A percentile compares a stretch with the other conserved stretches of the same genome.
Conservation (phyloP, 2,797 vertebrate species). For the Urosaurus nigricauda region DNA sequence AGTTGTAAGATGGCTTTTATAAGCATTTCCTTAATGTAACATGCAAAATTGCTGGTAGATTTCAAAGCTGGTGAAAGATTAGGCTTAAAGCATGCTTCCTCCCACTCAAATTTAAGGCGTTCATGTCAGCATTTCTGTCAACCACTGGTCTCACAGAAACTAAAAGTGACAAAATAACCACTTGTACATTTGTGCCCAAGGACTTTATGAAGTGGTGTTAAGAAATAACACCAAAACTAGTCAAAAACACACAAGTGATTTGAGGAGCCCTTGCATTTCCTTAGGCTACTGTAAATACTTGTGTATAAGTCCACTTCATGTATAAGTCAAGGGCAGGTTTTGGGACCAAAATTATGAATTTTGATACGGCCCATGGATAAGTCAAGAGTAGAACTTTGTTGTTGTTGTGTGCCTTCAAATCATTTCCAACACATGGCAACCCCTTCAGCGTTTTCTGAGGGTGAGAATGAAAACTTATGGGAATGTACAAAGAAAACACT, state of each 20-base stretch:
- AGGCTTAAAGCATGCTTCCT: neutral
- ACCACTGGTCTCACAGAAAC: neutral
- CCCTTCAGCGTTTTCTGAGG: too few species aligned
- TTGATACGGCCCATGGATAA: too few species aligned
- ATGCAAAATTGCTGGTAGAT: neutral
- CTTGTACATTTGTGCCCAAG: neutral
- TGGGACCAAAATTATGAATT: too few species aligned
- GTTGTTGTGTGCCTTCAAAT: too few species aligned
- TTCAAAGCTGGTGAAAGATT: neutral
- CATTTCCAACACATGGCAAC: too few species aligned
- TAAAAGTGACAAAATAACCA: neutral
- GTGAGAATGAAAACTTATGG: too few species aligned
- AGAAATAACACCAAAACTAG: neutral
- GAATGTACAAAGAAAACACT: too few species aligned
- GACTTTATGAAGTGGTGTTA: neutral
- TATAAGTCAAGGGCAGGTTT: too few species aligned
- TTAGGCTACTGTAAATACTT: neutral
- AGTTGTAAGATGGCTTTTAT: neutral
- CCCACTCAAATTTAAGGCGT: neutral
- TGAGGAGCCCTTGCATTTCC: neutral
- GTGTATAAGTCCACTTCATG: too few species aligned
- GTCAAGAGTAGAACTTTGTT: too few species aligned
- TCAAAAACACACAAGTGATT: neutral
- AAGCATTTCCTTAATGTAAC: neutral
- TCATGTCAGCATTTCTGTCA: too few species aligned